phyloP scores from a whole-genome alignment of 2,113 vertebrate genomes.

The Dicaeum eximium region DNA sequence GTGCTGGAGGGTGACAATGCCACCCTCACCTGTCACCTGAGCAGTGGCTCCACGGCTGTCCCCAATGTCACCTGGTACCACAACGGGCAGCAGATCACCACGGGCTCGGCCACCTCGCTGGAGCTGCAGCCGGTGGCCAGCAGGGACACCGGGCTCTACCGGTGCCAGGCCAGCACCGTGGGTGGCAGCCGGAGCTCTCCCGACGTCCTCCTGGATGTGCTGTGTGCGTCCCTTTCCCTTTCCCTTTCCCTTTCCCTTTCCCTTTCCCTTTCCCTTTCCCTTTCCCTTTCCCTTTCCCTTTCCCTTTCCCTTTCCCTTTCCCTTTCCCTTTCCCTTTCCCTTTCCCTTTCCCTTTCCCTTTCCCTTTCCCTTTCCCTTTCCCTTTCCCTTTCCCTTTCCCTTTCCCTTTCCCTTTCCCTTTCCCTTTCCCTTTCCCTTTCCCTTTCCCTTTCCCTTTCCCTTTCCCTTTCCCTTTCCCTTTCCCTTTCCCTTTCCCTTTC shows the following conservation, averaged over 20 bases:
- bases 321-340: too few relatives aligned
- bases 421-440: too few relatives aligned
- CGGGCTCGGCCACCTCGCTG: neutral
- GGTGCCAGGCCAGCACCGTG: neutral
- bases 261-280: too few relatives aligned
- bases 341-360: rapidly evolving
- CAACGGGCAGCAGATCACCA: neutral
- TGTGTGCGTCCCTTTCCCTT: neutral
- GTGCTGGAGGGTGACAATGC: slow-evolving; percentile 19
- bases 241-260: too few relatives aligned
- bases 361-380: too few relatives aligned
- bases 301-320: neutral
- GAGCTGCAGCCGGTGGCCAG: neutral
- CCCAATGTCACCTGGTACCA: slow-evolving; percentile 50
- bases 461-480: too few relatives aligned
- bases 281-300: too few relatives aligned
- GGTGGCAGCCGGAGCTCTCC: neutral
- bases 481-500: too few relatives aligned
- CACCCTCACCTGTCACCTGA: slow-evolving; percentile 47
- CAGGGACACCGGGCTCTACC: neutral
- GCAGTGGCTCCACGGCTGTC: neutral
- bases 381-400: too few relatives aligned
- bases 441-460: rapidly evolving
- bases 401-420: too few relatives aligned
- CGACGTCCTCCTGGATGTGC: neutral